Evolutionary conservation across 2,888 invertebrate species (phyloP).

Genomic region (Aspidapion aeneum): DNA sequence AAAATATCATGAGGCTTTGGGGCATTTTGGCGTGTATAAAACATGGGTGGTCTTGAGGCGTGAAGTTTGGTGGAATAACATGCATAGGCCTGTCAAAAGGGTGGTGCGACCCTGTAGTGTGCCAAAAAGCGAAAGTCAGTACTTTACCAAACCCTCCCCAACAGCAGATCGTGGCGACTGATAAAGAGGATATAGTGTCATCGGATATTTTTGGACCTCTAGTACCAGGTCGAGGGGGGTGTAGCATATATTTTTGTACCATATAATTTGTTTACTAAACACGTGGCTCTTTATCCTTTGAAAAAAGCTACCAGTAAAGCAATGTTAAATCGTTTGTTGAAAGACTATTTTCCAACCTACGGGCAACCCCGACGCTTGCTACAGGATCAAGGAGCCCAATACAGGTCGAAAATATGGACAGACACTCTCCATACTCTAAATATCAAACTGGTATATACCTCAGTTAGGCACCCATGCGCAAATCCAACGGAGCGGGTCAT

Average conservation of each 20-base stretch:
- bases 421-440: background rate
- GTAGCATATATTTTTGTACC: conserved; percentile 40
- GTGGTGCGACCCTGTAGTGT: conserved; percentile 9
- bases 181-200: background rate
- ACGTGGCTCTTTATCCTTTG: conserved; percentile 6
- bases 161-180: background rate
- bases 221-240: conserved; percentile 28
- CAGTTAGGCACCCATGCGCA: background rate
- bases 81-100: conserved; percentile 7
- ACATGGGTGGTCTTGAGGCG: conserved; percentile 14
- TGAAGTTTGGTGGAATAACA: conserved; percentile 19
- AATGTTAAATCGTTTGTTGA: conserved; percentile 3
- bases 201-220: background rate
- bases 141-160: conserved; percentile 3
- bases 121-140: conserved; percentile 3
- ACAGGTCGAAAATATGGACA: conserved; percentile 1
- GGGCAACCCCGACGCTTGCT: background rate
- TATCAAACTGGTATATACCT: background rate
- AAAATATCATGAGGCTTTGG: conserved; percentile 16
- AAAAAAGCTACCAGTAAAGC: conserved; percentile 9
- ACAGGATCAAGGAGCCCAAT: conserved; percentile 3
- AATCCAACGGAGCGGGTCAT: background rate
- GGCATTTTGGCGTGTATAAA: conserved; percentile 22
- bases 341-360: conserved; percentile 6
- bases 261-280: conserved; percentile 29